Evolutionary conservation across 2,888 invertebrate genomes (phyloP), one percentile per base, ranked within the genome.

Genomic region (Byasa hedistus): DNA sequence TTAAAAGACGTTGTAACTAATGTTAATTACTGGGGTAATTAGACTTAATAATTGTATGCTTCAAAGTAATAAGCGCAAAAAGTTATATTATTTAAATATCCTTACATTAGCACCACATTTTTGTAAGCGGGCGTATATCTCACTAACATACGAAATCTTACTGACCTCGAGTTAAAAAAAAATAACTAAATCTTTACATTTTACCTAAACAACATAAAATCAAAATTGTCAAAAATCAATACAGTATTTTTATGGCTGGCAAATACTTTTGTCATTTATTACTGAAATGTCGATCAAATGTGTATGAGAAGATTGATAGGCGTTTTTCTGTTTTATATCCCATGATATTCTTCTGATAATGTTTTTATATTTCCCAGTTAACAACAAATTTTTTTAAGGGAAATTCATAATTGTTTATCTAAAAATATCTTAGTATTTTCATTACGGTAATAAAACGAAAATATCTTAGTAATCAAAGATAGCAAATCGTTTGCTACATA

Each of bases 231-330:
- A 56, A 27, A 65, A 10, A 32, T 32, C 32, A 32, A 8, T 32
- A 27, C 51, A 44, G 22, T 62, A 44, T 55, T 21, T 32, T 32
- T 1, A 32, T 21, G 10, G 55, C 22, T 21, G 39, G 22, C 44
- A 60, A 60, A 65, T 65, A 56, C 60, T 59, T 39, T 65, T 65
- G 60, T 48, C n/a, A 48, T 48, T 32, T 32, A 24, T 55, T 55
- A 65, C 57, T 57, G 56, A 65, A 61, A 65, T 39, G 65, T 61
- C 65, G 36, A 39, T 65, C 57, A 66, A 66, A 62, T 36, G 44
- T 57, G 36, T 62, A 44, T 22, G 54, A 61, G 27, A 61, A 66
- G 61, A 24, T 61, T 66, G 61, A 62, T 54, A 62, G 66, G 54
- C 57, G 27, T 22, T 23, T 54, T 59, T 58, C 44, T 32, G 54